Base-by-base conservation (phyloP, 2,888 invertebrate genomes). In the Pardosa pseudoannulata region DNA sequence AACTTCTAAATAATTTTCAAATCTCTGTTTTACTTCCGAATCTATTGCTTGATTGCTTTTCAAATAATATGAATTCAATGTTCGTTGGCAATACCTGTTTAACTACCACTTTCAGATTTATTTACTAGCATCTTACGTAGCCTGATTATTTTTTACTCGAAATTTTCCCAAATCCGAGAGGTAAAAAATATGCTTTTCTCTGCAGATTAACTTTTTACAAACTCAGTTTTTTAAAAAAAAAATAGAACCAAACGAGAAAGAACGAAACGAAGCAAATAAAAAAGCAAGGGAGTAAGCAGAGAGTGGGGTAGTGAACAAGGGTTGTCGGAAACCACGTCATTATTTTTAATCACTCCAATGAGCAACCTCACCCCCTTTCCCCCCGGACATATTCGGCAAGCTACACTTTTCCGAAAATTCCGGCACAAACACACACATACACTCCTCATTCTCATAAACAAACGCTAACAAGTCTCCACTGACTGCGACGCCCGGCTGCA, bases 281-380 rank as follows among this genome's bases (percentile, higher is more conserved):
- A 36, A 36, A 36, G 6, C 11, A 36, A 11, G 36, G 36, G 36
- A 36, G 36, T 36, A 11, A n/a, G n/a, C n/a, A n/a, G n/a, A n/a
- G 36, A 36, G 36, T 5, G 11, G 46, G 16, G 56, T 56, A 23
- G 56, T 3, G 41, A 46, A 46, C 41, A 46, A 46, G 41, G 16
- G 36, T 56, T 23, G 56, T 56, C 56, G 16, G 56, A 56, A 56
- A 56, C 56, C 67, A 85, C 39, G 78, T 85, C 83, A 85, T 85
- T 85, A 85, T 85, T 85, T 85, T 85, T 85, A 85, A 85, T 85
- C 83, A 85, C 83, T 85, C 73, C 78, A 85, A 78, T 85, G 78
- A 85, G 78, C 83, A 85, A 68, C 32, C 19, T 23, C 64, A 16
- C 36, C 46, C 65, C 46, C 31, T 16, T 16, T 16, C 46, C 11